phyloP scores from a whole-genome alignment of 2,888 invertebrate species.

The Ochropacha duplaris region DNA sequence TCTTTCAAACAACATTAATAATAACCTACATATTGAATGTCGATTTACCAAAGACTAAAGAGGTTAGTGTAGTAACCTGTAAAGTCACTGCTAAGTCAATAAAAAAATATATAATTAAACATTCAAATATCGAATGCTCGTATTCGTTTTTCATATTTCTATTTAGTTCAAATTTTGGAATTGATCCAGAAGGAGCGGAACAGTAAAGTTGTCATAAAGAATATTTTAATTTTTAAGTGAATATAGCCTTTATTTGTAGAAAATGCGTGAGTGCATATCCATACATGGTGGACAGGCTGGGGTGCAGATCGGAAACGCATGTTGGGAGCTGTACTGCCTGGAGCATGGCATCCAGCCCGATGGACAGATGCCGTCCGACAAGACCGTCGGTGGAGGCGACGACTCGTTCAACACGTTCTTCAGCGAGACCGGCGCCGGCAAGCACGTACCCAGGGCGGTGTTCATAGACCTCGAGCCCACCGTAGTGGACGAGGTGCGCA shows the following conservation, averaged over 20 bases:
- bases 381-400: conserved; percentile 91
- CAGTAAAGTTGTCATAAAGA: conserved; percentile 12
- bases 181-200: conserved; percentile 34
- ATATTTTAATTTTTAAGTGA: conserved; percentile 56
- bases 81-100: conserved; percentile 9
- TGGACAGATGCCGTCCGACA: conserved; percentile 93
- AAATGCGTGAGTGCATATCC: conserved; percentile 78
- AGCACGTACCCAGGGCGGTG: conserved; percentile 96
- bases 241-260: conserved; percentile 34
- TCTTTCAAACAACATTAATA: too few relatives aligned
- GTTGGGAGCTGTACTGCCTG: conserved; percentile 92
- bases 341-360: conserved; percentile 93
- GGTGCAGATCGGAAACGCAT: conserved; percentile 94
- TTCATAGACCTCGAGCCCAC: conserved; percentile 98
- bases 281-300: conserved; percentile 83
- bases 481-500: conserved; percentile 96
- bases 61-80: neutral
- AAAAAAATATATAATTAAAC: neutral
- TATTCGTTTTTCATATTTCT: conserved; percentile 24
- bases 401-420: conserved; percentile 97
- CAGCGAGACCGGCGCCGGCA: conserved; percentile 96
- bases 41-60: too few relatives aligned
- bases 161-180: conserved; percentile 37
- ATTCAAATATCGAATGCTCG: conserved; percentile 25
- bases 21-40: too few relatives aligned